These are phyloP conservation scores for Melitaea cinxia DNA, from an alignment of 1,140 invertebrate species.

Conservation along the genomic window DNA sequence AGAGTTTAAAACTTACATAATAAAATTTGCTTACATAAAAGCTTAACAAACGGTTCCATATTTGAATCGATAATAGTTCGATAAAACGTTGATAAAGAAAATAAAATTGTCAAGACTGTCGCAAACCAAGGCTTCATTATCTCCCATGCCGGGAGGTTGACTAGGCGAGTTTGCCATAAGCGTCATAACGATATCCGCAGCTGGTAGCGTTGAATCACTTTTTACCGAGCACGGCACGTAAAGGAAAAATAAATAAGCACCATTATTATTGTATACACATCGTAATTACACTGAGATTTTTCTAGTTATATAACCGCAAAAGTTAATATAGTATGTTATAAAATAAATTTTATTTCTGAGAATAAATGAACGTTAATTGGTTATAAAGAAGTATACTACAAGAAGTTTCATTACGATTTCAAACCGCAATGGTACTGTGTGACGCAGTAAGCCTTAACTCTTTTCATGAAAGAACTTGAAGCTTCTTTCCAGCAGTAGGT, in stretches of 20 bases:
- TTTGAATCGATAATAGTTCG: not conserved
- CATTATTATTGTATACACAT: not conserved
- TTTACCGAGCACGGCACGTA: constrained; percentile 23
- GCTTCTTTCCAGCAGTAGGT: no score
- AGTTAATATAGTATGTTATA: not conserved
- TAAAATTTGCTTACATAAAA: no score
- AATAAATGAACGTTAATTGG: not conserved
- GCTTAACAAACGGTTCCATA: not conserved
- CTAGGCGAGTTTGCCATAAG: constrained; percentile 33
- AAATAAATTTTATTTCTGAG: no score
- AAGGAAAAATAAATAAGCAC: constrained; percentile 22
- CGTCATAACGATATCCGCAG: constrained; percentile 35
- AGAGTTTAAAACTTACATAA: no score
- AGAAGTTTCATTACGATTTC: no score
- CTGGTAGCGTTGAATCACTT: constrained; percentile 31
- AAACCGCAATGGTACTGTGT: no score
- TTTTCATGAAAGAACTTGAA: no score
- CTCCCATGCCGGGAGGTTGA: constrained; percentile 23
- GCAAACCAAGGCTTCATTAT: not conserved
- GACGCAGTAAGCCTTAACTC: no score
- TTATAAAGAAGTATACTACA: not conserved
- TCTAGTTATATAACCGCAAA: not conserved
- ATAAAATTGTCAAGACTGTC: not conserved
- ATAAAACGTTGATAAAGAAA: not conserved
- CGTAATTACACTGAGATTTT: constrained; percentile 5